Percentiles rank a stretch among this genome's conserved stretches.
Conservation (phyloP, 2,797 vertebrate species). For the Garrulus glandarius region DNA sequence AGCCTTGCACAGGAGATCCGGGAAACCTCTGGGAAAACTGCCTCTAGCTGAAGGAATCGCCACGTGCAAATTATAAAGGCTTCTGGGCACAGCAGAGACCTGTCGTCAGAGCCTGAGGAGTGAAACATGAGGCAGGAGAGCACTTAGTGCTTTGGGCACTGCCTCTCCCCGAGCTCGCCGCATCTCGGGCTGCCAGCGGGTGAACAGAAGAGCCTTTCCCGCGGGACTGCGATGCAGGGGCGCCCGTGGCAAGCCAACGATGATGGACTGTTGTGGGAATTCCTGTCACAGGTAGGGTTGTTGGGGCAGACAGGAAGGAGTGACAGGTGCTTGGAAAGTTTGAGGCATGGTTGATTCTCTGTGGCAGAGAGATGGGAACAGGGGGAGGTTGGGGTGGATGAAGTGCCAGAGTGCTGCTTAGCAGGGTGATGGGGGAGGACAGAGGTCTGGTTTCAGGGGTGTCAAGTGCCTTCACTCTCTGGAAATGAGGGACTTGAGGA, state of each 20-base stretch:
- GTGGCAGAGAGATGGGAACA: not conserved
- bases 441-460: not conserved
- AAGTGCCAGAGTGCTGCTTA: not conserved
- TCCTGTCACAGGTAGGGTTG: constrained; percentile 40
- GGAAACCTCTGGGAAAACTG: constrained; percentile 54
- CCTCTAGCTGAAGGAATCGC: not conserved
- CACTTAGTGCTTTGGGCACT: not conserved
- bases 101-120: not conserved
- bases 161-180: fast-evolving
- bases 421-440: not conserved
- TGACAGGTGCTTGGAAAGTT: not conserved
- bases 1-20: constrained; percentile 37
- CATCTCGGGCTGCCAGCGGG: not conserved
- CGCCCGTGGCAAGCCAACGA: not conserved
- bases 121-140: not conserved
- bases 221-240: not conserved
- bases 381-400: not conserved
- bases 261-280: not conserved
- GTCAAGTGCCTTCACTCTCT: not conserved
- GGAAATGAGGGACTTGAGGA: not conserved
- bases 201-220: not conserved
- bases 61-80: not conserved
- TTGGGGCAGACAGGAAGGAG: not conserved
- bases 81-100: not conserved
- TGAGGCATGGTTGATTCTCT: not conserved